Evolutionary conservation across 2,888 invertebrate genomes (phyloP).

Genomic region (Meteorus cinctellus): DNA sequence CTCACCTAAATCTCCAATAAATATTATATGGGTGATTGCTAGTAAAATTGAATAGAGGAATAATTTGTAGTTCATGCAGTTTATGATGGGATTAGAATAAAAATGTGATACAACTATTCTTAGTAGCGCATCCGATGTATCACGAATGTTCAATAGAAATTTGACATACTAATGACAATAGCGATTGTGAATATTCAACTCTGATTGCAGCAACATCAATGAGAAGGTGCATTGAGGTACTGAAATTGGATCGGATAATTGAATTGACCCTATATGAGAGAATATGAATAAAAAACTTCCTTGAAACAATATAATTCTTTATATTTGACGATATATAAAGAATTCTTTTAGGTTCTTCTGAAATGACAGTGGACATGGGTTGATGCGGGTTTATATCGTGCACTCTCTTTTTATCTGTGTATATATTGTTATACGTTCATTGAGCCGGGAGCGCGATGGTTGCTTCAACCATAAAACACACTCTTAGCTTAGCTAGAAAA

Average conservation of each 20-base stretch:
- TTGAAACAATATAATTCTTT: not conserved
- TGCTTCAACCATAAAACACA: slow-evolving; percentile 48
- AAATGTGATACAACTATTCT: too few species aligned
- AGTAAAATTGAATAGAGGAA: too few species aligned
- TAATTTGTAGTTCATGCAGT: not conserved
- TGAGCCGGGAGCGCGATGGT: slow-evolving; percentile 12
- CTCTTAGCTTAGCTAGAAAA: slow-evolving; percentile 48
- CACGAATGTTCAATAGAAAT: too few species aligned
- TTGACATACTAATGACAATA: not conserved
- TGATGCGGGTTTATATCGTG: slow-evolving; percentile 15
- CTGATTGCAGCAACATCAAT: not conserved
- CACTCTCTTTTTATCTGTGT: slow-evolving; percentile 12
- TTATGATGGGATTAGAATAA: too few species aligned
- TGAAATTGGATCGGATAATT: not conserved
- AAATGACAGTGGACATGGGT: slow-evolving; percentile 11
- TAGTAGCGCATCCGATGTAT: too few species aligned
- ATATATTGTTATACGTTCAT: not conserved
- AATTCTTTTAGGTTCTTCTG: not conserved
- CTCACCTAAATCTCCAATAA: too few species aligned
- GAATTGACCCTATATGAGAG: not conserved
- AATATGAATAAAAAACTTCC: not conserved
- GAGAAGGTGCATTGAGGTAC: not conserved
- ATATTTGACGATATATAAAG: not conserved
- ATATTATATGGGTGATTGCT: too few species aligned
- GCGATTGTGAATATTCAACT: not conserved